These are phyloP conservation scores for Willisornis vidua DNA, from an alignment of 2,113 vertebrate genomes.

Conservation along the genomic window DNA sequence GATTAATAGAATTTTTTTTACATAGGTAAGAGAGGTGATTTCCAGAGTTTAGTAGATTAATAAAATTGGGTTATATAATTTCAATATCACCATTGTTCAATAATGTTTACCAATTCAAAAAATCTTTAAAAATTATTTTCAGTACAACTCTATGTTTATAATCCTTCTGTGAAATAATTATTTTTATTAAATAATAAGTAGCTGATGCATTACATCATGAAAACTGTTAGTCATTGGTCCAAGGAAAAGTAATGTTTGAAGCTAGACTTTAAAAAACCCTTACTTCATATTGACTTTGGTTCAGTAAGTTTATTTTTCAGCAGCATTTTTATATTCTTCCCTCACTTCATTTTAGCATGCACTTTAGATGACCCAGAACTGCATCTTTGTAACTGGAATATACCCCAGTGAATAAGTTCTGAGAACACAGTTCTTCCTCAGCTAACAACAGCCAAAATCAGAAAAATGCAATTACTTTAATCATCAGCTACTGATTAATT, in stretches of 20 bases:
- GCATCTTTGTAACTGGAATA: not conserved
- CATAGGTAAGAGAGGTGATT: not conserved
- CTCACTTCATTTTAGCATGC: not conserved
- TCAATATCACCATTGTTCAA: not conserved
- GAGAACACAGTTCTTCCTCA: not conserved
- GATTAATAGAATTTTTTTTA: not conserved
- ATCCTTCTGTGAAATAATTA: not conserved
- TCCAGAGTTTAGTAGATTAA: not conserved
- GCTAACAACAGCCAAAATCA: not conserved
- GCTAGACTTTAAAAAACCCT: not conserved
- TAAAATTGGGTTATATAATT: not conserved
- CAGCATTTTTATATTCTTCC: not conserved
- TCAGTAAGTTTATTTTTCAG: constrained; percentile 49
- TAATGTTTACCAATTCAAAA: not conserved
- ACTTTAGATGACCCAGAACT: not conserved
- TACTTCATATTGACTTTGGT: not conserved
- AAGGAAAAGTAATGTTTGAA: constrained; percentile 5
- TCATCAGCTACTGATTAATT: not conserved
- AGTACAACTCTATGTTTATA: not conserved
- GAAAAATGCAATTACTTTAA: constrained; percentile 16
- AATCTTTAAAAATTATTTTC: not conserved
- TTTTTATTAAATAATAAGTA: not conserved
- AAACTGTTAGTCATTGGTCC: not conserved
- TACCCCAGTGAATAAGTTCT: not conserved
- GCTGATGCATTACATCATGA: not conserved